Conservation (phyloP, 1,140 invertebrate species). For the Arctopsyche grandis region DNA sequence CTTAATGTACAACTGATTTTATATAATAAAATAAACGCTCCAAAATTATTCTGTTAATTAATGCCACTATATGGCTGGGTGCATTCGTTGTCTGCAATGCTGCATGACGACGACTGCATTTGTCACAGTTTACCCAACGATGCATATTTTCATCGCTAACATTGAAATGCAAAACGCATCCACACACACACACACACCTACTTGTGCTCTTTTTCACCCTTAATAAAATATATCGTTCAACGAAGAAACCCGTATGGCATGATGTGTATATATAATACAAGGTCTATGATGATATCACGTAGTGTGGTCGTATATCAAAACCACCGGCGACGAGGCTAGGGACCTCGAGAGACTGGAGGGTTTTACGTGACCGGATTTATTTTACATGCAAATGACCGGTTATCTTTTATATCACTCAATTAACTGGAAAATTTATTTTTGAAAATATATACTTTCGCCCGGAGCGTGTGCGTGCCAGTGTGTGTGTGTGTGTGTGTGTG, state of each 20-base stretch:
- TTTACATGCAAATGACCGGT: slow-evolving; percentile 17
- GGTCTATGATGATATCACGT: slow-evolving; percentile 36
- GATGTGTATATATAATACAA: slow-evolving; percentile 3
- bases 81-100: neutral
- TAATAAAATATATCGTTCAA: neutral
- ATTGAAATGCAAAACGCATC: neutral
- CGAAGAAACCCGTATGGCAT: neutral
- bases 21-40: neutral
- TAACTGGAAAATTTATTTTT: neutral
- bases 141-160: neutral
- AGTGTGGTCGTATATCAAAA: slow-evolving; percentile 33
- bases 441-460: neutral
- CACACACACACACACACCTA: too few relatives aligned
- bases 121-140: neutral
- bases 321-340: neutral
- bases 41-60: neutral
- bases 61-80: neutral
- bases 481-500: neutral
- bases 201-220: neutral
- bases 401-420: slow-evolving; percentile 7
- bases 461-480: neutral
- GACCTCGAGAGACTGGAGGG: slow-evolving; percentile 14
- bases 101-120: neutral
- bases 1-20: too few relatives aligned
- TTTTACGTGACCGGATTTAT: slow-evolving; percentile 20